These are phyloP conservation scores for Salticus scenicus DNA, from an alignment of 2,888 invertebrate genomes.

Conservation along the genomic window DNA sequence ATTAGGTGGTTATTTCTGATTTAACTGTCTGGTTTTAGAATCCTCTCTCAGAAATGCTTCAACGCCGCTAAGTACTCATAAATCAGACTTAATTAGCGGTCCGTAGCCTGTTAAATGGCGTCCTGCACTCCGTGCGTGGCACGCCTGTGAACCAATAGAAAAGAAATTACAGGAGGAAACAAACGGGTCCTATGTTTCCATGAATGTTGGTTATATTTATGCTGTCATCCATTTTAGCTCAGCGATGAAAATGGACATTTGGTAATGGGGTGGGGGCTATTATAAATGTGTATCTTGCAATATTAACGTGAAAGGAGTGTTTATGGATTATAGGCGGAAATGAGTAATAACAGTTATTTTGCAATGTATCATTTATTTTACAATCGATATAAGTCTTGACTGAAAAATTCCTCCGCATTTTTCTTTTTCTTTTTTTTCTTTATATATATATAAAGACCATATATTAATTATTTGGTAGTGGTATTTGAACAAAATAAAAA, in stretches of 20 bases:
- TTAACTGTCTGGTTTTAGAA: neutral
- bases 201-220: slow-evolving; percentile 56
- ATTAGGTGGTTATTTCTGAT: neutral
- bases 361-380: slow-evolving; percentile 44
- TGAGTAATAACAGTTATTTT: slow-evolving; percentile 59
- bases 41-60: slow-evolving; percentile 19
- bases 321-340: slow-evolving; percentile 62
- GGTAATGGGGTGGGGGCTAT: slow-evolving; percentile 1
- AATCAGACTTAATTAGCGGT: slow-evolving; percentile 60
- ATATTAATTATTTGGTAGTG: no score
- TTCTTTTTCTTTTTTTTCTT: neutral
- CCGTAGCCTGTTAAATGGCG: slow-evolving; percentile 38
- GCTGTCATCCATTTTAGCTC: slow-evolving; percentile 55
- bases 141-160: slow-evolving; percentile 12
- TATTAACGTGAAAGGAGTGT: slow-evolving; percentile 65
- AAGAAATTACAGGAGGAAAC: slow-evolving; percentile 51
- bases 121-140: neutral
- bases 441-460: no score
- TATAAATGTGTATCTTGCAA: slow-evolving; percentile 59
- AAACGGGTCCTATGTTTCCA: slow-evolving; percentile 38
- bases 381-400: slow-evolving; percentile 8
- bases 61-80: slow-evolving; percentile 58
- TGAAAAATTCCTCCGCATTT: slow-evolving; percentile 25
- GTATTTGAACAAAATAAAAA: no score
- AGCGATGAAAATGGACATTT: slow-evolving; percentile 45